These are phyloP conservation scores for Pangasianodon gigas DNA, from an alignment of 2,113 vertebrate species.

Conservation along the genomic window DNA sequence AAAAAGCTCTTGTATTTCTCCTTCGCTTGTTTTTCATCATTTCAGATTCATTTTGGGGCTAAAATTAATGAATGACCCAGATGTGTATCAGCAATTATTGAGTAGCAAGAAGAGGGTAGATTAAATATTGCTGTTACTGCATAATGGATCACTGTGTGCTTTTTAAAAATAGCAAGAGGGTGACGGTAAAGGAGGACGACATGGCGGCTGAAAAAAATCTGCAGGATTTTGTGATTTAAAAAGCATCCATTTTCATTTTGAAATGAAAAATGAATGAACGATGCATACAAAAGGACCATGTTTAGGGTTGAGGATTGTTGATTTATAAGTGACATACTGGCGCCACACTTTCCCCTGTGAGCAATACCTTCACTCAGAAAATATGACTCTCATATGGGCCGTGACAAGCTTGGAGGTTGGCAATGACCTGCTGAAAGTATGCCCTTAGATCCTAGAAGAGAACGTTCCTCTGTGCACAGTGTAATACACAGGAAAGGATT, in stretches of 20 bases:
- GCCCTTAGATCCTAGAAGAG: background rate
- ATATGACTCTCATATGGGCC: background rate
- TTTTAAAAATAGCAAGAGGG: background rate
- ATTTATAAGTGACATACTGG: background rate
- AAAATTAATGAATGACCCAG: background rate
- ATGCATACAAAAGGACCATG: background rate
- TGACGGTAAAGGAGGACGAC: background rate
- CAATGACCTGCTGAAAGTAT: background rate
- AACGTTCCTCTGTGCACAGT: background rate
- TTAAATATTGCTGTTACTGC: background rate
- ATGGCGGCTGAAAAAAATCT: background rate
- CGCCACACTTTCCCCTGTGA: background rate
- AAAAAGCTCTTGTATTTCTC: background rate
- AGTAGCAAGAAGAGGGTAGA: background rate
- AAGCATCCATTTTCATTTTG: background rate
- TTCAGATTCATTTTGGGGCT: background rate
- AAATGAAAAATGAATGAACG: background rate
- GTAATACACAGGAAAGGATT: background rate
- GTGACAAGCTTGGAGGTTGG: constrained; percentile 8
- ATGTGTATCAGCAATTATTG: background rate
- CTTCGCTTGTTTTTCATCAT: background rate
- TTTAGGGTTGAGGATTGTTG: background rate
- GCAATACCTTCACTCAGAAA: background rate
- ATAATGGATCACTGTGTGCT: background rate
- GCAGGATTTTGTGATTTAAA: background rate